These are phyloP conservation scores for Bufo gargarizans DNA, from an alignment of 2,113 vertebrate genomes.

Conservation along the genomic window DNA sequence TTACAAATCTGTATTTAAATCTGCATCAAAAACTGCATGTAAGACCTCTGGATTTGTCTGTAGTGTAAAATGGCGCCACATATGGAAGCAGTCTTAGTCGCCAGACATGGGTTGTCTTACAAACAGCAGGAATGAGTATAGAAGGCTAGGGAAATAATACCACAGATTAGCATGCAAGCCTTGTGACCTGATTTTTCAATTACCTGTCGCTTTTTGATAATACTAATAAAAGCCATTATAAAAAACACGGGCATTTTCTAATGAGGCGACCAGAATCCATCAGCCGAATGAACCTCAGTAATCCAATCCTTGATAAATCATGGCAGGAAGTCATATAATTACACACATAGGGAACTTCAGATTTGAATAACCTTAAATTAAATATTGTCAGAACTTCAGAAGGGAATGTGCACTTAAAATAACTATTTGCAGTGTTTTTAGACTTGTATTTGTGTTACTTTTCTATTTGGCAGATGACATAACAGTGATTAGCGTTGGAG, in stretches of 20 bases:
- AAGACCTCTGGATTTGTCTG: no score
- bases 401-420: constrained; percentile 11
- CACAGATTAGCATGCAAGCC: no score
- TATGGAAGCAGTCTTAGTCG: no score
- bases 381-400: constrained; percentile 34
- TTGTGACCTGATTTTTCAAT: no score
- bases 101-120: no score
- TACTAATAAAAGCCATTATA: not conserved
- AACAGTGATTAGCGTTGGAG: not conserved
- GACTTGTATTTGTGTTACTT: not conserved
- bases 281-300: not conserved
- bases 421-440: not conserved
- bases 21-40: no score
- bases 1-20: no score
- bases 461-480: not conserved
- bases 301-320: not conserved
- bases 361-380: constrained; percentile 8
- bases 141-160: no score
- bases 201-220: not conserved
- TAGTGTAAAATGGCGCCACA: no score
- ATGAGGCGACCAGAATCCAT: not conserved
- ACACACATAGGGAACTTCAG: not conserved
- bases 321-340: not conserved
- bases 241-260: not conserved
- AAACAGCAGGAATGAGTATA: no score